These are phyloP conservation scores for Oreochromis spilurus DNA, from an alignment of 2,113 vertebrate species.

Conservation along the genomic window DNA sequence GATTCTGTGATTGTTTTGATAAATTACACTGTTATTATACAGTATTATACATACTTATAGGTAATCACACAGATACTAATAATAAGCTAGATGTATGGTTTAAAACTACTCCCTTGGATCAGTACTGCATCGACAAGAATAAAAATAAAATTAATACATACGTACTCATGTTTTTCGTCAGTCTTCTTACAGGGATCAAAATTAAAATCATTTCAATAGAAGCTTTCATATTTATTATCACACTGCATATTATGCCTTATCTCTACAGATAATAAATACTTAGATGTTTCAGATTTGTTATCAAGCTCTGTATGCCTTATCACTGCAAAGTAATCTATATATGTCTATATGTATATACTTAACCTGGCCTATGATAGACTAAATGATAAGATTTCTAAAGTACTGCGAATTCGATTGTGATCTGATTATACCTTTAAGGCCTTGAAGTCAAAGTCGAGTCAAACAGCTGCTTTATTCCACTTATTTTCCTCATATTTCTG, in stretches of 20 bases:
- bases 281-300: constrained; percentile 21
- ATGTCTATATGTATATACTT: constrained; percentile 32
- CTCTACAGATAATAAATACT: constrained; percentile 29
- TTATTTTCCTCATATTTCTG: not conserved
- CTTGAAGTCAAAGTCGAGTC: not conserved
- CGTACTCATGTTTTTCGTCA: not conserved
- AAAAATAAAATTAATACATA: not conserved
- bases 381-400: constrained; percentile 33
- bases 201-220: constrained; percentile 2
- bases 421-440: constrained; percentile 5
- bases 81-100: not conserved
- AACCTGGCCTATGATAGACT: constrained; percentile 10
- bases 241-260: constrained; percentile 10
- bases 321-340: constrained; percentile 16
- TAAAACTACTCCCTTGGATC: not conserved
- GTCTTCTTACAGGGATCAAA: not conserved
- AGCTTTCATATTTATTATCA: constrained; percentile 18
- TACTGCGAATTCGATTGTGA: not conserved
- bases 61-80: not conserved
- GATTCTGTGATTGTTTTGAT: not conserved
- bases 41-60: not conserved
- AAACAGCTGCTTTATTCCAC: not conserved
- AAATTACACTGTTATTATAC: not conserved
- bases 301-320: constrained; percentile 25
- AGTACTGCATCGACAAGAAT: not conserved